phyloP scores from a whole-genome alignment of 2,113 vertebrate genomes.

The Cebus imitator region DNA sequence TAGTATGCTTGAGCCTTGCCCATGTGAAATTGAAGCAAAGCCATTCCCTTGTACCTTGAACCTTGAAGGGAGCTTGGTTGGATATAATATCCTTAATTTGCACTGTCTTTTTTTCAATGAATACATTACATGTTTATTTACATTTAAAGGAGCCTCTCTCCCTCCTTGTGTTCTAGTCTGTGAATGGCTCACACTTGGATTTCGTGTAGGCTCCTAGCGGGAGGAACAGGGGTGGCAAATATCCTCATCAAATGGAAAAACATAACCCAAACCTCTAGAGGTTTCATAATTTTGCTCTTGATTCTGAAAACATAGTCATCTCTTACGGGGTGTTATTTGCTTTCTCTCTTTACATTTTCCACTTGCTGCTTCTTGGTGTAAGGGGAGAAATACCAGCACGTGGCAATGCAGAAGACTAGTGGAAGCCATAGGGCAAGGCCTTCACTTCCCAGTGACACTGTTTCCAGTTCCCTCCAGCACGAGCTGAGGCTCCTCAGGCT shows the following conservation, averaged over 20 bases:
- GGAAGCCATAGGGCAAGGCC: not conserved
- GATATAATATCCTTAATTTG: not conserved
- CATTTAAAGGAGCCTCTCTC: not conserved
- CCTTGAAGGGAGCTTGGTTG: not conserved
- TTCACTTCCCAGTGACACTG: not conserved
- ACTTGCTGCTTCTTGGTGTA: not conserved
- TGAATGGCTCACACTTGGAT: not conserved
- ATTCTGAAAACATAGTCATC: not conserved
- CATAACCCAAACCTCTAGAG: not conserved
- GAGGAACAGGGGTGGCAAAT: not conserved
- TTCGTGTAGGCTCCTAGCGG: not conserved
- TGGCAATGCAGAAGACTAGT: not conserved
- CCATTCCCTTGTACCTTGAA: not conserved
- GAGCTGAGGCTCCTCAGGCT: not conserved
- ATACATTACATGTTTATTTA: slow-evolving; percentile 44
- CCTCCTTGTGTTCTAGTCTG: not conserved
- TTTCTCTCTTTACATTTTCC: not conserved
- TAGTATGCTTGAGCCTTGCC: not conserved
- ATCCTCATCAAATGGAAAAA: not conserved
- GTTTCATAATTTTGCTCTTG: slow-evolving; percentile 20
- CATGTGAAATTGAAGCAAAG: not conserved
- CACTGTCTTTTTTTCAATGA: not conserved
- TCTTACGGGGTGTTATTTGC: not conserved
- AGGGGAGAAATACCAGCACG: not conserved
- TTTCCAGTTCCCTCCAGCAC: not conserved